Percentiles rank a stretch among this genome's conserved stretches.
phyloP scores from a whole-genome alignment of 2,888 invertebrate species.

The Sminthurinus aureus region DNA sequence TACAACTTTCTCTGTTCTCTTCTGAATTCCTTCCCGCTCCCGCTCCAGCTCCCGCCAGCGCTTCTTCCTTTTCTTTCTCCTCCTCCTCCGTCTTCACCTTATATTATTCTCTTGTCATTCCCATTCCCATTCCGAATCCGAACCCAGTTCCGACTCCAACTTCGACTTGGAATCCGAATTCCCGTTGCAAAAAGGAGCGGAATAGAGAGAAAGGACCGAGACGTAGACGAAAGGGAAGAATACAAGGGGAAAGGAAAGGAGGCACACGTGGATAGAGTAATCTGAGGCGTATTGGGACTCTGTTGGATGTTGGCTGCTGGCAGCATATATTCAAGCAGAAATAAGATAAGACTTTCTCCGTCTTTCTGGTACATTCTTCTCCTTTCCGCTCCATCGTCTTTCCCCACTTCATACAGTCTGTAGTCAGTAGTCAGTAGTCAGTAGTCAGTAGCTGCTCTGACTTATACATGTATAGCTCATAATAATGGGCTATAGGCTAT shows the following conservation, averaged over 20 bases:
- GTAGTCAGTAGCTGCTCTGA: no score
- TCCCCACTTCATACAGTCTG: neutral
- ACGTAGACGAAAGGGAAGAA: neutral
- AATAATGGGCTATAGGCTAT: neutral
- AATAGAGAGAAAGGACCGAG: no score
- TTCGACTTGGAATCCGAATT: neutral
- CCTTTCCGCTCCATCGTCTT: neutral
- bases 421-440: no score
- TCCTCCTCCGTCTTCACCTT: no score
- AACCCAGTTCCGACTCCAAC: neutral
- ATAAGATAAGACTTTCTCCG: conserved; percentile 18
- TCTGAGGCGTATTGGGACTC: conserved; percentile 9
- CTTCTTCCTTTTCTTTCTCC: no score
- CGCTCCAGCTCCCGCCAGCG: no score
- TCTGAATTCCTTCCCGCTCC: no score
- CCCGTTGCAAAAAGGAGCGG: neutral
- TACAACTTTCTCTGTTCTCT: neutral
- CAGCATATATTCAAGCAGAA: conserved; percentile 6
- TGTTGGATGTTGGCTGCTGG: neutral
- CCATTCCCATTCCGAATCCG: neutral
- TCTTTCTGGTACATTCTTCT: neutral
- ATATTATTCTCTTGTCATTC: no score
- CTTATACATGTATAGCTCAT: neutral
- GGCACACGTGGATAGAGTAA: neutral
- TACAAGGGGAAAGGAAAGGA: neutral